Evolutionary conservation across 2,797 vertebrate genomes (phyloP).

Genomic region (Selene dorsalis): DNA sequence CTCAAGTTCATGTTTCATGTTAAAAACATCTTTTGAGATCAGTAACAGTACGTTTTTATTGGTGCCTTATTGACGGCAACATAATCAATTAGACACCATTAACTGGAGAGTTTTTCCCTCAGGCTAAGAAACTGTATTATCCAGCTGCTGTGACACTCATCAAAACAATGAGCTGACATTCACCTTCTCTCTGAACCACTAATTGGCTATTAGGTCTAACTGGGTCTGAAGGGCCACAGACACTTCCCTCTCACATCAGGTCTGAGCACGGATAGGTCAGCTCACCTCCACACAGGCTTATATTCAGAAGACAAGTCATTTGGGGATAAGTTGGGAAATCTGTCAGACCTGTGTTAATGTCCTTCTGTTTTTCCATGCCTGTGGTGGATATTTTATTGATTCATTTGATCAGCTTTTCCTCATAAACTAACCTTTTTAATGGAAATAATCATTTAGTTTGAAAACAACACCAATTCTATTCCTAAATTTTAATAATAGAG

Average conservation of each 20-base stretch:
- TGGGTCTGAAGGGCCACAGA: conserved; percentile 53
- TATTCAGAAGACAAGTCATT: conserved; percentile 29
- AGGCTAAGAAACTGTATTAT: conserved; percentile 41
- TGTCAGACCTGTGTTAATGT: conserved; percentile 40
- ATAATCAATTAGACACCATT: neutral
- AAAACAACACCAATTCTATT: too few relatives aligned
- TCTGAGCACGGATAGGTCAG: conserved; percentile 51
- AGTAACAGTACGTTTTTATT: neutral
- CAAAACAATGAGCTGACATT: conserved; percentile 68
- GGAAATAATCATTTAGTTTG: too few relatives aligned
- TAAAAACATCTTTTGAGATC: neutral
- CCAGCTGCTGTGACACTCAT: conserved; percentile 67
- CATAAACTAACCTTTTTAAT: neutral
- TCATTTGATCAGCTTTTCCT: neutral
- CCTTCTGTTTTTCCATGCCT: conserved; percentile 2
- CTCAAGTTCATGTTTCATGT: too few relatives aligned
- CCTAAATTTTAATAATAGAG: too few relatives aligned
- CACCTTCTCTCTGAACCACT: conserved; percentile 62
- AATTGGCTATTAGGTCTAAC: conserved; percentile 74
- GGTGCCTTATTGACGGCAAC: neutral
- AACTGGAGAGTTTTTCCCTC: conserved; percentile 20
- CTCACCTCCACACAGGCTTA: conserved; percentile 40
- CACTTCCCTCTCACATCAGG: conserved; percentile 48
- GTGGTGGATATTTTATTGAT: neutral
- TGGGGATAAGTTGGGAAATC: conserved; percentile 24